These are phyloP conservation scores for Stenurella melanura DNA, from an alignment of 2,888 invertebrate genomes.

Conservation along the genomic window DNA sequence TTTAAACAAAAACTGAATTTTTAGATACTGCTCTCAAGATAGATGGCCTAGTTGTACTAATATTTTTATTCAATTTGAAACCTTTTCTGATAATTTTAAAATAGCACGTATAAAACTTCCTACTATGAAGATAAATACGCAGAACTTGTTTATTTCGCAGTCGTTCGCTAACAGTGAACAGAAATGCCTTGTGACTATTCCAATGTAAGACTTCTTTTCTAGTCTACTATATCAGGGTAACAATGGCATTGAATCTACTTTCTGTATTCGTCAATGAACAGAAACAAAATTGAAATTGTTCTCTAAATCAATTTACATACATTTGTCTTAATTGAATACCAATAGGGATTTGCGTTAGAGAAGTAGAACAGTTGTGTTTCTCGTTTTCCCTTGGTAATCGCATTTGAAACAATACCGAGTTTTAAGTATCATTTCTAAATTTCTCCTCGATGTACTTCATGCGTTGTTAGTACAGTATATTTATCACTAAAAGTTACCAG, in stretches of 20 bases:
- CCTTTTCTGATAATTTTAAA: too few species aligned
- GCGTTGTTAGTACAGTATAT: too few species aligned
- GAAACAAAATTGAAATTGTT: slow-evolving; percentile 65
- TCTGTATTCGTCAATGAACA: slow-evolving; percentile 54
- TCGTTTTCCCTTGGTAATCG: slow-evolving; percentile 33
- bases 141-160: slow-evolving; percentile 7
- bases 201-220: slow-evolving; percentile 35
- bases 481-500: not conserved
- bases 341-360: slow-evolving; percentile 61
- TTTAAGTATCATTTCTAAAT: slow-evolving; percentile 20
- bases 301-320: slow-evolving; percentile 65
- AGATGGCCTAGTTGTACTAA: too few species aligned
- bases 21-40: too few species aligned
- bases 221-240: slow-evolving; percentile 34
- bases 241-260: slow-evolving; percentile 45
- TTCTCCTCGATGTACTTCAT: not conserved
- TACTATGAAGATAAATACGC: not conserved
- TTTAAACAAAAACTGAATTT: too few species aligned
- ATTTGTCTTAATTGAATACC: slow-evolving; percentile 63
- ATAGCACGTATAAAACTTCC: too few species aligned
- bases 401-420: slow-evolving; percentile 8
- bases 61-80: too few species aligned
- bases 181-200: slow-evolving; percentile 13
- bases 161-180: slow-evolving; percentile 4
- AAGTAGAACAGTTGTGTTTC: slow-evolving; percentile 54